These are phyloP conservation scores for Drosophila buzzatii DNA, from an alignment of 2,888 invertebrate genomes.

Conservation along the genomic window DNA sequence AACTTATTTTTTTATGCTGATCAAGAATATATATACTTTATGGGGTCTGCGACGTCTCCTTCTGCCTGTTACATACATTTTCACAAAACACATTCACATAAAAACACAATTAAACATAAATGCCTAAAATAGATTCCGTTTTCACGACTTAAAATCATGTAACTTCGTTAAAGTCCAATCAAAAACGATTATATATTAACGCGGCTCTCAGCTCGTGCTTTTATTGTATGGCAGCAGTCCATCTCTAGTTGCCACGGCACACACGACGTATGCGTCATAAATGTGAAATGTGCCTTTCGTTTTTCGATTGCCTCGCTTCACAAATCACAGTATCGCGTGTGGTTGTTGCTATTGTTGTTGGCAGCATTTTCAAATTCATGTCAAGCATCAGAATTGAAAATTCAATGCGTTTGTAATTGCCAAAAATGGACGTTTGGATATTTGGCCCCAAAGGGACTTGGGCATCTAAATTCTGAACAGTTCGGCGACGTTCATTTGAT, in stretches of 20 bases:
- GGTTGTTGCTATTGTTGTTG: constrained; percentile 16
- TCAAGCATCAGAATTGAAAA: constrained; percentile 46
- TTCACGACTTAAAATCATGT: no score
- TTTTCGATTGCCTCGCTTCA: constrained; percentile 17
- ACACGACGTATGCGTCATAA: constrained; percentile 37
- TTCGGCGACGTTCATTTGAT: constrained; percentile 21
- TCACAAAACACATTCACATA: no score
- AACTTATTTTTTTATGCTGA: no score
- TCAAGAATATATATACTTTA: no score
- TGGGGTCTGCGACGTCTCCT: no score
- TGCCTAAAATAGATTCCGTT: background rate
- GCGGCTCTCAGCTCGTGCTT: background rate
- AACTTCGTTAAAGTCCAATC: background rate
- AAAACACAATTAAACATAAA: background rate
- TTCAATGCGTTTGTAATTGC: constrained; percentile 51
- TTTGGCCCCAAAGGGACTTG: constrained; percentile 18
- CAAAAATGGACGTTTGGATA: constrained; percentile 43
- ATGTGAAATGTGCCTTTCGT: constrained; percentile 29
- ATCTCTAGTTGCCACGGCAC: constrained; percentile 3
- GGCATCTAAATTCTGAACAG: constrained; percentile 47
- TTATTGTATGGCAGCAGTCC: background rate
- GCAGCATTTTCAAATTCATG: constrained; percentile 17
- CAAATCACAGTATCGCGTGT: constrained; percentile 39
- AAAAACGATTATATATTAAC: background rate
- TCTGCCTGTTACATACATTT: no score